These are phyloP conservation scores for Aleiodes testaceus DNA, from an alignment of 2,888 invertebrate species.

Conservation along the genomic window DNA sequence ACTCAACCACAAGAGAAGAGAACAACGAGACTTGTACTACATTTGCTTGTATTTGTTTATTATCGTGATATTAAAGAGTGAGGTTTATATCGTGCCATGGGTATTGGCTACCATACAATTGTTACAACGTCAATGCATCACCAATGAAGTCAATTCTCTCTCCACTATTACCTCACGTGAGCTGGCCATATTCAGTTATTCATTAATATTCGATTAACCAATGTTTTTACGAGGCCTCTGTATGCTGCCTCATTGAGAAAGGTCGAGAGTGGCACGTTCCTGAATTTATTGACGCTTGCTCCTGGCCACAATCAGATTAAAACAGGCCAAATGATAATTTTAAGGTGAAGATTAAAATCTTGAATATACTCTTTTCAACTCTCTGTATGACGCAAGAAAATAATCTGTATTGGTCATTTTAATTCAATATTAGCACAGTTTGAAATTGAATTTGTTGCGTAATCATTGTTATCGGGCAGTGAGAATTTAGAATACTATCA, in stretches of 20 bases:
- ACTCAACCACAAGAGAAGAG: conserved; percentile 56
- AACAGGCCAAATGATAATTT: background rate
- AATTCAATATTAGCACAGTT: too few species aligned
- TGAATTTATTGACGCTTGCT: conserved; percentile 27
- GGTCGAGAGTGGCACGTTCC: conserved; percentile 34
- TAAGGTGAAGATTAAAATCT: conserved; percentile 6
- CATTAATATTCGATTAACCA: conserved; percentile 62
- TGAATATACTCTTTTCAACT: background rate
- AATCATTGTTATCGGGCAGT: too few species aligned
- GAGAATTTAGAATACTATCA: too few species aligned
- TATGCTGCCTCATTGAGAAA: conserved; percentile 33
- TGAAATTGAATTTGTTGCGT: too few species aligned
- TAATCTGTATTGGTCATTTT: too few species aligned
- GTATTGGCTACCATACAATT: conserved; percentile 51
- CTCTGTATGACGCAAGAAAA: background rate
- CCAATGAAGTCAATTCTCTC: conserved; percentile 54
- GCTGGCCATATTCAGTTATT: conserved; percentile 27
- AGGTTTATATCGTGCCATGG: conserved; percentile 40
- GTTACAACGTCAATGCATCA: conserved; percentile 65
- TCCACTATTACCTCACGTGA: conserved; percentile 52
- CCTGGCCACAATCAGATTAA: conserved; percentile 16
- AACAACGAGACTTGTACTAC: conserved; percentile 29
- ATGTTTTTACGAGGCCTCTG: conserved; percentile 35
- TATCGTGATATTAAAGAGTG: conserved; percentile 57
- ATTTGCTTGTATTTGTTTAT: conserved; percentile 45